phyloP scores from a whole-genome alignment of 2,113 vertebrate species.

The Gopherus evgoodei region DNA sequence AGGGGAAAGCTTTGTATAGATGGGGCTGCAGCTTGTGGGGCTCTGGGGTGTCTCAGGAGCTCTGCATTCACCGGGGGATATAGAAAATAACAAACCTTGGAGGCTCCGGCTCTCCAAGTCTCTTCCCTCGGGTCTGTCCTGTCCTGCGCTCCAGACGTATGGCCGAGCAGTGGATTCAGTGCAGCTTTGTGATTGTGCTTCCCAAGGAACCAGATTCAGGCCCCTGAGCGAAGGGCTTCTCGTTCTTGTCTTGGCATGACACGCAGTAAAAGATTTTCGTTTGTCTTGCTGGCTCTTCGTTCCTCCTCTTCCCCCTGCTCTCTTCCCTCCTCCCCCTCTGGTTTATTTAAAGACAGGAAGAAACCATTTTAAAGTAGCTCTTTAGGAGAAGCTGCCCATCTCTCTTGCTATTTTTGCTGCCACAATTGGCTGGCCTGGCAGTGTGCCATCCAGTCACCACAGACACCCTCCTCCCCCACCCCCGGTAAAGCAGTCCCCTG shows the following conservation, averaged over 20 bases:
- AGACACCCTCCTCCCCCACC: not conserved
- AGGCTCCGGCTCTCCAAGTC: not conserved
- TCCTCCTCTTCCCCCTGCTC: no score
- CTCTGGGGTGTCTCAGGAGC: not conserved
- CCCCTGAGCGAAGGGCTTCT: not conserved
- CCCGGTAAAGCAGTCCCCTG: not conserved
- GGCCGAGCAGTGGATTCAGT: not conserved
- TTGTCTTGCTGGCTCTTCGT: not conserved
- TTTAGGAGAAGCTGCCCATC: not conserved
- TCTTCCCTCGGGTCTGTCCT: no score
- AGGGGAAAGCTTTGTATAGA: not conserved
- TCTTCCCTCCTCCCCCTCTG: rapidly evolving
- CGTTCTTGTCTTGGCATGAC: not conserved
- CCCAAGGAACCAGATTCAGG: not conserved
- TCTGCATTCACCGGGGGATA: not conserved
- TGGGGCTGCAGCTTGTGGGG: not conserved
- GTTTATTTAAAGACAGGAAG: not conserved
- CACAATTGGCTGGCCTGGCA: not conserved
- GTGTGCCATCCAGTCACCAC: not conserved
- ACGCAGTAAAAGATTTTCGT: not conserved
- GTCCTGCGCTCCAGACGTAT: not conserved
- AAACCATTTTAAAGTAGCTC: not conserved
- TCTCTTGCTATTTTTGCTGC: not conserved
- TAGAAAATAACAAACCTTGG: not conserved
- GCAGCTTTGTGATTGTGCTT: not conserved